These are phyloP conservation scores for Pseudachorutes palmiensis DNA, from an alignment of 1,140 invertebrate species.

Conservation along the genomic window DNA sequence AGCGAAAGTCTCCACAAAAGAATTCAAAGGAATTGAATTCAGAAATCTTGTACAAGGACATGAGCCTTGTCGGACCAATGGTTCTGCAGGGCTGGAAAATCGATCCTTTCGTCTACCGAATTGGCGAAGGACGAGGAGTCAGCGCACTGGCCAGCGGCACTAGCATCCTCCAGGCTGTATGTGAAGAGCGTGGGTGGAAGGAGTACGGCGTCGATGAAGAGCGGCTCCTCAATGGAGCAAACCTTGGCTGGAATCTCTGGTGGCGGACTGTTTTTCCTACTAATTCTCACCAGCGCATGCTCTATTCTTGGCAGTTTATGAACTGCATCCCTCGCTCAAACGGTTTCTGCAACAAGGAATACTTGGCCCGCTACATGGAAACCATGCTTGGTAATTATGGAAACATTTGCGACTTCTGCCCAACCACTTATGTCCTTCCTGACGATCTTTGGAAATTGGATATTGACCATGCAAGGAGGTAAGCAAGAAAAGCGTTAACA, in stretches of 20 bases:
- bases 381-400: slow-evolving; percentile 9
- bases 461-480: slow-evolving; percentile 12
- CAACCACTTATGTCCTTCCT: slow-evolving; percentile 22
- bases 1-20: background rate
- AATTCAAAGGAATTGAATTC: background rate
- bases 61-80: background rate
- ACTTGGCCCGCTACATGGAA: slow-evolving; percentile 49
- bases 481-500: background rate
- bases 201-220: slow-evolving; percentile 20
- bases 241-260: slow-evolving; percentile 35
- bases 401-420: slow-evolving; percentile 22
- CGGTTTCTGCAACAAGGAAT: slow-evolving; percentile 72
- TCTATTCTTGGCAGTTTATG: slow-evolving; percentile 50
- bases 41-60: background rate
- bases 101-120: slow-evolving; percentile 29
- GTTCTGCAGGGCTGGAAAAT: slow-evolving; percentile 9
- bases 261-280: slow-evolving; percentile 20
- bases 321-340: slow-evolving; percentile 77
- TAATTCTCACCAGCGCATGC: slow-evolving; percentile 8
- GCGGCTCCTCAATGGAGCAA: background rate
- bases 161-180: slow-evolving; percentile 29
- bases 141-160: slow-evolving; percentile 1
- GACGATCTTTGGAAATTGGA: slow-evolving; percentile 13
- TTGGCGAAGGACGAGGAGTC: slow-evolving; percentile 18
- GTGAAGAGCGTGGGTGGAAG: slow-evolving; percentile 34